These are phyloP conservation scores for Heliconius aoede DNA, from an alignment of 2,888 invertebrate genomes.

Conservation along the genomic window DNA sequence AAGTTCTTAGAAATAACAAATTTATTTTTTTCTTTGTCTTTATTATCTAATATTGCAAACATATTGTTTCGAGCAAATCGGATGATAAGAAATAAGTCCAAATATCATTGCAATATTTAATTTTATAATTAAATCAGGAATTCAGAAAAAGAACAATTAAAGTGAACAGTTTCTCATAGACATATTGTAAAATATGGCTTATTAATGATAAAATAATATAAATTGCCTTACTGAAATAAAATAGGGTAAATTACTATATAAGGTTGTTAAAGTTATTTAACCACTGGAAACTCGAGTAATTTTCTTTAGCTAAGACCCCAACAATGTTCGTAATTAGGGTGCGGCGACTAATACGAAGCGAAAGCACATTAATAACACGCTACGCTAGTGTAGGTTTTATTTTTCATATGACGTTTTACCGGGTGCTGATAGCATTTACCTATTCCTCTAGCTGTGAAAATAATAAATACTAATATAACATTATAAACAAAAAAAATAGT, in stretches of 20 bases:
- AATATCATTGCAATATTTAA: no score
- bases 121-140: no score
- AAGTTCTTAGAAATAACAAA: no score
- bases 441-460: neutral
- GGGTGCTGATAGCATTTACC: constrained; percentile 13
- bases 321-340: constrained; percentile 32
- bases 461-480: neutral
- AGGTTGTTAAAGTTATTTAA: constrained; percentile 31
- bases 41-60: no score
- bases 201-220: constrained; percentile 25
- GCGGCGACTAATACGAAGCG: constrained; percentile 31
- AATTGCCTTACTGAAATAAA: constrained; percentile 18
- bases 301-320: constrained; percentile 31
- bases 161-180: neutral
- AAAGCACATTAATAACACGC: constrained; percentile 30
- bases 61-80: no score
- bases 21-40: no score
- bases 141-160: neutral
- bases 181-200: neutral
- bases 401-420: constrained; percentile 25
- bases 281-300: constrained; percentile 32
- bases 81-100: no score
- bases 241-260: constrained; percentile 28
- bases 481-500: neutral
- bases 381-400: constrained; percentile 33